Percentiles rank a stretch among this genome's conserved stretches.
phyloP scores from a whole-genome alignment of 2,113 vertebrate species.

The Tympanuchus pallidicinctus region DNA sequence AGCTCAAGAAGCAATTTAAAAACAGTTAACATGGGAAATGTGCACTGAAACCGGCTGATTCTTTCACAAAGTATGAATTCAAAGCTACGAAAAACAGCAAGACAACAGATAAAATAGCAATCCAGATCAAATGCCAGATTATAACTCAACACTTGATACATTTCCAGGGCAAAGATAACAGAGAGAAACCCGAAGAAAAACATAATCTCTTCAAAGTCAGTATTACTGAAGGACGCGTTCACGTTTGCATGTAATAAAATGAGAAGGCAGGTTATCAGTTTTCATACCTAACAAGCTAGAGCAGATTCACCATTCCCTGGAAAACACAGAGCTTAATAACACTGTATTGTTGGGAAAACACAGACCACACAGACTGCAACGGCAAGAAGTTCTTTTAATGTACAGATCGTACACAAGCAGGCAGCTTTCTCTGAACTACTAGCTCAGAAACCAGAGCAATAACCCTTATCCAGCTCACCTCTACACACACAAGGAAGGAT shows the following conservation, averaged over 20 bases:
- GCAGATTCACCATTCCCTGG: background rate
- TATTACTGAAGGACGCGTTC: conserved; percentile 1
- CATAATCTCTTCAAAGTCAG: conserved; percentile 32
- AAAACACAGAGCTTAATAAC: background rate
- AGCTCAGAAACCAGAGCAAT: background rate
- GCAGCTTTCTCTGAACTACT: background rate
- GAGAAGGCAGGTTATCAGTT: background rate
- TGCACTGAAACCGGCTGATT: conserved; percentile 46
- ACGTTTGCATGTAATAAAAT: conserved; percentile 35
- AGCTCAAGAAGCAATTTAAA: conserved; percentile 26
- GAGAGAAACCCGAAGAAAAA: conserved; percentile 43
- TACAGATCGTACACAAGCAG: background rate
- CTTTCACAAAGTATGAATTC: conserved; percentile 32
- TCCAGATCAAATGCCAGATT: conserved; percentile 47
- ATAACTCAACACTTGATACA: background rate
- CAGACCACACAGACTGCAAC: background rate
- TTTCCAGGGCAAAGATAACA: conserved; percentile 45
- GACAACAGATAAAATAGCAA: conserved; percentile 52
- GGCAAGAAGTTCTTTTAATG: background rate
- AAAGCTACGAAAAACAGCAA: conserved; percentile 36
- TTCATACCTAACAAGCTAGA: background rate
- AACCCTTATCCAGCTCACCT: background rate
- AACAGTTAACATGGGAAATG: conserved; percentile 45
- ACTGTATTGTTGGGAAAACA: background rate
- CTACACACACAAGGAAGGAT: fast-evolving